phyloP scores from a whole-genome alignment of 2,113 vertebrate genomes.

The Dasyurus viverrinus region DNA sequence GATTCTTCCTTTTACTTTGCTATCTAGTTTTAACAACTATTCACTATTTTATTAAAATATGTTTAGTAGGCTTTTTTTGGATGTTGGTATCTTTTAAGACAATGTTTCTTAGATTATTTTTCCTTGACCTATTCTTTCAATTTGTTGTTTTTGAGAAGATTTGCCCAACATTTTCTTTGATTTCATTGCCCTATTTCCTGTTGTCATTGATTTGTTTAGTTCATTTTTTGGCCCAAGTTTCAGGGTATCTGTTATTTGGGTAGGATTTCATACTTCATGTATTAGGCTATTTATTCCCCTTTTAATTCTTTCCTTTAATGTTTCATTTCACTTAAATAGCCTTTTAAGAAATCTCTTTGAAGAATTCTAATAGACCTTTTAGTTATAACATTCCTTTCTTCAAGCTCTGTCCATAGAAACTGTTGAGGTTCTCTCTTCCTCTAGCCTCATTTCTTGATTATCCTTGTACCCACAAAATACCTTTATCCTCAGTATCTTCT shows the following conservation, averaged over 20 bases:
- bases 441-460: not conserved
- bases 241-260: not conserved
- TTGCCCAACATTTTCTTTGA: not conserved
- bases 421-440: not conserved
- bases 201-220: not conserved
- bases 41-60: not conserved
- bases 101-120: not conserved
- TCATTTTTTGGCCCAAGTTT: not conserved
- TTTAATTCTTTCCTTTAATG: not conserved
- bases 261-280: not conserved
- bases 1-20: not conserved
- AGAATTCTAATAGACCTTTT: not conserved
- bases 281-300: not conserved
- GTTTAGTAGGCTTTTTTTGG: not conserved
- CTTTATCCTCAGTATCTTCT: not conserved
- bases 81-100: not conserved
- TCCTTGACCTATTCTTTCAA: not conserved
- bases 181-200: not conserved
- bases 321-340: not conserved
- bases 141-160: not conserved
- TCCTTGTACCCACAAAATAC: not conserved
- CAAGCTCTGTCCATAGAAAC: not conserved
- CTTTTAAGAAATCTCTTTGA: not conserved
- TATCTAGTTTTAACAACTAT: not conserved
- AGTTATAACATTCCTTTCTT: not conserved